Evolutionary conservation across 2,113 vertebrate species (phyloP).

Genomic region (Sinocyclocheilus grahami): DNA sequence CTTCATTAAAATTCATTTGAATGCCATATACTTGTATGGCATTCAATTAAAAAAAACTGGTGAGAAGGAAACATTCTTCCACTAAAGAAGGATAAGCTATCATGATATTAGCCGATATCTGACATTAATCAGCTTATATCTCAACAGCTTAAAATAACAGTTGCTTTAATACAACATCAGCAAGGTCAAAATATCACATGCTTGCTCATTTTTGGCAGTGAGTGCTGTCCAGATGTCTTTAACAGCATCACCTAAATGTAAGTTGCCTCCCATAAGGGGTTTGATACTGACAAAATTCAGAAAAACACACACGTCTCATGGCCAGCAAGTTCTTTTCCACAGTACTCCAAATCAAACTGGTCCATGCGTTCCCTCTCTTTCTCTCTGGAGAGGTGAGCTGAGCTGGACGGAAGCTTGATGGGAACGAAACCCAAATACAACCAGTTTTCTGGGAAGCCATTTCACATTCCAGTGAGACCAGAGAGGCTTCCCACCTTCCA

Average conservation of each 20-base stretch:
- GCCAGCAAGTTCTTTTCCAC: not conserved
- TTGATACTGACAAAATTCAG: not conserved
- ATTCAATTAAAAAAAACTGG: not conserved
- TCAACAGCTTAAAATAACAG: slow-evolving; percentile 1
- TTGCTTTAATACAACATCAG: slow-evolving; percentile 4
- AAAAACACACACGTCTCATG: not conserved
- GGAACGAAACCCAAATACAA: slow-evolving; percentile 68
- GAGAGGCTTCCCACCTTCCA: slow-evolving; percentile 51
- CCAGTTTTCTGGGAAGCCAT: slow-evolving; percentile 68
- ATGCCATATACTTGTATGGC: not conserved
- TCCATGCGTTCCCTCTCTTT: not conserved
- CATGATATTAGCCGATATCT: not conserved
- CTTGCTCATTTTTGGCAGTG: not conserved
- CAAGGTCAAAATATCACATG: slow-evolving; percentile 11
- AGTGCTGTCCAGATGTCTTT: slow-evolving; percentile 11
- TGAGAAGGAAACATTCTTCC: not conserved
- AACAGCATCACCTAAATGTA: slow-evolving; percentile 2
- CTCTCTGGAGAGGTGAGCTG: slow-evolving; percentile 35
- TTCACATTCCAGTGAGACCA: slow-evolving; percentile 63
- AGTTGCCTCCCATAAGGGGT: slow-evolving; percentile 14
- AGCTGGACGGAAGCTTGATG: slow-evolving; percentile 46
- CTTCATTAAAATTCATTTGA: not conserved
- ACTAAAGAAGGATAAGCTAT: not conserved
- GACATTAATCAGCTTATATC: slow-evolving; percentile 22
- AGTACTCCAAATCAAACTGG: not conserved